Conservation (phyloP, 2,888 invertebrate species). For the Lypha dubia region DNA sequence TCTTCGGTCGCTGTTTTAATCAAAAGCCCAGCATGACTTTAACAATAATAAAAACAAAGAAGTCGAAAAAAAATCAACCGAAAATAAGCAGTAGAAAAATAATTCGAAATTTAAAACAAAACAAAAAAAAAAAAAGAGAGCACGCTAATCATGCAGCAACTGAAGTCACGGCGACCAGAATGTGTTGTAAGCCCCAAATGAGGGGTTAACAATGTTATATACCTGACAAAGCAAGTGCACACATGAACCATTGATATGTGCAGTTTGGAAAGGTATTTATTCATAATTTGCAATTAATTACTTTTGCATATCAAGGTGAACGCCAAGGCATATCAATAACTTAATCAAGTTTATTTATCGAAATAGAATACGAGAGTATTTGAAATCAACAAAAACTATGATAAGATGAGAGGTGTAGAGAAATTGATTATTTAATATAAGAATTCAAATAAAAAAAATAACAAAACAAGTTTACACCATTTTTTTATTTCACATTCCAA, state of each 20-base stretch:
- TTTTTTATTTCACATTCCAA: too few relatives aligned
- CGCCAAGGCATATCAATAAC: too few relatives aligned
- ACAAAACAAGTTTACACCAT: too few relatives aligned
- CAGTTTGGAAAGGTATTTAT: constrained; percentile 33
- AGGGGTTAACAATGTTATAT: constrained; percentile 45
- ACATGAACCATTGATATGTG: constrained; percentile 29
- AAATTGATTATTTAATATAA: too few relatives aligned
- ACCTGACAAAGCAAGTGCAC: constrained; percentile 56
- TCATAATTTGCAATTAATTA: too few relatives aligned
- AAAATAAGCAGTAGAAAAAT: constrained; percentile 20
- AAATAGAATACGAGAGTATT: too few relatives aligned
- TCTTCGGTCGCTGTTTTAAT: constrained; percentile 34
- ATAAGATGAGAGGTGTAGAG: too few relatives aligned
- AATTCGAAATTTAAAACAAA: constrained; percentile 47
- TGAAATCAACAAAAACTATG: too few relatives aligned
- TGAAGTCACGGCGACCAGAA: constrained; percentile 30
- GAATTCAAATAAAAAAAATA: too few relatives aligned
- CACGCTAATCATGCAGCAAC: constrained; percentile 56
- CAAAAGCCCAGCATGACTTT: constrained; percentile 66
- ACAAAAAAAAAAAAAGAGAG: constrained; percentile 42
- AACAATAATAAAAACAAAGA: constrained; percentile 37
- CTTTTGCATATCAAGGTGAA: too few relatives aligned
- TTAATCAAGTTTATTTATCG: too few relatives aligned
- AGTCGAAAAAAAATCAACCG: not conserved
- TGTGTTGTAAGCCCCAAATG: constrained; percentile 24